A percentile compares a stretch with the other conserved stretches of the same genome.
These are phyloP conservation scores for Rhyacophila evoluta DNA, from an alignment of 2,888 invertebrate genomes.

Conservation along the genomic window DNA sequence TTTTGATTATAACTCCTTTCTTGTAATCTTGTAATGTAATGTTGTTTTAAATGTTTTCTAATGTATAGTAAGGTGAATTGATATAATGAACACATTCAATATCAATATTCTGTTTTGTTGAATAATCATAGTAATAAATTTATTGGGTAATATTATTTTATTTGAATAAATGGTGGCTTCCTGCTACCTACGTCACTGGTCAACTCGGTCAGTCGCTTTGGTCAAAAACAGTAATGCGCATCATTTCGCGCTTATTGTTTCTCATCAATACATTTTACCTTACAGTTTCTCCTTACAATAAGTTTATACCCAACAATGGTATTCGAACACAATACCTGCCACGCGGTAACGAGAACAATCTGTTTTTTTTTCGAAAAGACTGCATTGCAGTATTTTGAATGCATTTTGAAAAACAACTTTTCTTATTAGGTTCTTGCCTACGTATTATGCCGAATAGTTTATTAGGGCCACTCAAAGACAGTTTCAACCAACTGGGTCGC, in stretches of 20 bases:
- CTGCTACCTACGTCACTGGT: constrained; percentile 4
- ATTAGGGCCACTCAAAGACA: too few relatives aligned
- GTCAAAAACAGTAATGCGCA: constrained; percentile 50
- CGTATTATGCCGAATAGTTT: too few relatives aligned
- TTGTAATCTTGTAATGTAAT: too few relatives aligned
- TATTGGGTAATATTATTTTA: too few relatives aligned
- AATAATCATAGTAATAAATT: too few relatives aligned
- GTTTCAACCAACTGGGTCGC: too few relatives aligned
- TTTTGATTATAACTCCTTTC: too few relatives aligned
- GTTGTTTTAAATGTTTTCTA: too few relatives aligned
- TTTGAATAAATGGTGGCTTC: too few relatives aligned
- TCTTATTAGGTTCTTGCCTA: neutral
- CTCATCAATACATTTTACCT: constrained; percentile 42
- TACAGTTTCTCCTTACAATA: constrained; percentile 47
- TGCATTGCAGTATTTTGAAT: constrained; percentile 37
- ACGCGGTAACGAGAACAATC: constrained; percentile 26
- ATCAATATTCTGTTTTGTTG: too few relatives aligned
- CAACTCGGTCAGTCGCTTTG: constrained; percentile 47
- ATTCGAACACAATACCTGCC: constrained; percentile 34
- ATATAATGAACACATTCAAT: too few relatives aligned
- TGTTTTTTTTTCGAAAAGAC: constrained; percentile 35
- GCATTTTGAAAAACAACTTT: constrained; percentile 38
- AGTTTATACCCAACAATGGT: constrained; percentile 30
- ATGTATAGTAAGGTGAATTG: too few relatives aligned
- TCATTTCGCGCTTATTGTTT: constrained; percentile 48